Percentiles rank a stretch among this genome's conserved stretches.
phyloP scores from a whole-genome alignment of 2,888 invertebrate genomes.

The Eupithecia pulchellata region DNA sequence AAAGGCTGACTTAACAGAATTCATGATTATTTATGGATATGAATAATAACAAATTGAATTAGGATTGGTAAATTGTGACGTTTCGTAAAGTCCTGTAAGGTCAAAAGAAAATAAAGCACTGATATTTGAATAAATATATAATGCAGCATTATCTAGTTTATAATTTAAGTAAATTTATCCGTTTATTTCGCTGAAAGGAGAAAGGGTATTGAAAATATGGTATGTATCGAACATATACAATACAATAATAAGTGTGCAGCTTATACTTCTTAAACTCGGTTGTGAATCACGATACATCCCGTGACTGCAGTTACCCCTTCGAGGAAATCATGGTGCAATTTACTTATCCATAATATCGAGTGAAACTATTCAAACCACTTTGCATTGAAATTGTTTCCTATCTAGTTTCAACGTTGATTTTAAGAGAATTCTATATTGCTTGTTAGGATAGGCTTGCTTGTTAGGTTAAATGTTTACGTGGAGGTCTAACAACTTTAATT shows the following conservation, averaged over 20 bases:
- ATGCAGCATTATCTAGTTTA: too few species aligned
- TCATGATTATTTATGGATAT: background rate
- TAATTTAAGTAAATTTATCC: background rate
- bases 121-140: too few species aligned
- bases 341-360: background rate
- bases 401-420: background rate
- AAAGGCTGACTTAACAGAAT: background rate
- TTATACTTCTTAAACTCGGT: conserved; percentile 37
- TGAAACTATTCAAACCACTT: conserved; percentile 8
- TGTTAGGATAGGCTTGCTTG: too few species aligned
- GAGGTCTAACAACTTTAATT: background rate
- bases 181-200: background rate
- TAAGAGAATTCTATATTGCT: background rate
- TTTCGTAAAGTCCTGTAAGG: too few species aligned
- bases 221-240: background rate
- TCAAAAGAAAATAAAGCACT: too few species aligned
- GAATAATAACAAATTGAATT: background rate
- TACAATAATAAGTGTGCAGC: background rate
- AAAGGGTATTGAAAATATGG: background rate
- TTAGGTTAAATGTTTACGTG: background rate
- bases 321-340: conserved; percentile 42
- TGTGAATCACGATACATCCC: conserved; percentile 72
- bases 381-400: background rate
- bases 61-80: background rate
- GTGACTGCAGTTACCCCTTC: conserved; percentile 63